Evolutionary conservation across 2,113 vertebrate species (phyloP).

Genomic region (Oxyruncus cristatus): DNA sequence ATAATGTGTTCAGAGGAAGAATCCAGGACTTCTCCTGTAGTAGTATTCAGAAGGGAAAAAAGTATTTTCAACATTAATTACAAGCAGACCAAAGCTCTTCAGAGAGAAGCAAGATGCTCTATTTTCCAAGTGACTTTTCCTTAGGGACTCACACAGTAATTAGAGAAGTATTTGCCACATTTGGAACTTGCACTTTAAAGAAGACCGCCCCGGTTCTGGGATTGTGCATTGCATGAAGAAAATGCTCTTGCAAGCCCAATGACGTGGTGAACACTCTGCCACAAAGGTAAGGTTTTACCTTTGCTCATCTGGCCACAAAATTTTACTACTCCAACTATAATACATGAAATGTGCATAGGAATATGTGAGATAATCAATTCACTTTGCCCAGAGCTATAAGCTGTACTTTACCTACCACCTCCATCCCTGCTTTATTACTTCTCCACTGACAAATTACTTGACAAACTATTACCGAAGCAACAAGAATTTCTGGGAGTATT

Average conservation of each 20-base stretch:
- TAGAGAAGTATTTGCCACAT: not conserved
- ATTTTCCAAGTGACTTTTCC: slow-evolving; percentile 30
- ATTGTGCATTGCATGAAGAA: not conserved
- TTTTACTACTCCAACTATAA: not conserved
- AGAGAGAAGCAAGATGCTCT: not conserved
- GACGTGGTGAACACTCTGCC: not conserved
- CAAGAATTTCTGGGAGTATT: not conserved
- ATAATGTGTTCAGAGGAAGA: not conserved
- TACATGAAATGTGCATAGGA: not conserved
- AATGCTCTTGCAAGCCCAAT: not conserved
- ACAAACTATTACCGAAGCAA: not conserved
- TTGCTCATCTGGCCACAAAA: not conserved
- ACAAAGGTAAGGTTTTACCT: not conserved
- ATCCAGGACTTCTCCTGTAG: not conserved
- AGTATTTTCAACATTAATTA: slow-evolving; percentile 50
- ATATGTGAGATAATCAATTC: not conserved
- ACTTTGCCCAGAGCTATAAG: not conserved
- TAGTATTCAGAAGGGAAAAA: slow-evolving; percentile 5
- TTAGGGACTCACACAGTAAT: not conserved
- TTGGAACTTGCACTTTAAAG: not conserved
- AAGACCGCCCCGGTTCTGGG: not conserved
- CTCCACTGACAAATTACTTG: not conserved
- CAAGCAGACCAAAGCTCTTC: slow-evolving; percentile 14
- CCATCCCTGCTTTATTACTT: not conserved
- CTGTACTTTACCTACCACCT: not conserved